These are phyloP conservation scores for Alligator mississippiensis DNA, from an alignment of 2,113 vertebrate genomes.

Conservation along the genomic window DNA sequence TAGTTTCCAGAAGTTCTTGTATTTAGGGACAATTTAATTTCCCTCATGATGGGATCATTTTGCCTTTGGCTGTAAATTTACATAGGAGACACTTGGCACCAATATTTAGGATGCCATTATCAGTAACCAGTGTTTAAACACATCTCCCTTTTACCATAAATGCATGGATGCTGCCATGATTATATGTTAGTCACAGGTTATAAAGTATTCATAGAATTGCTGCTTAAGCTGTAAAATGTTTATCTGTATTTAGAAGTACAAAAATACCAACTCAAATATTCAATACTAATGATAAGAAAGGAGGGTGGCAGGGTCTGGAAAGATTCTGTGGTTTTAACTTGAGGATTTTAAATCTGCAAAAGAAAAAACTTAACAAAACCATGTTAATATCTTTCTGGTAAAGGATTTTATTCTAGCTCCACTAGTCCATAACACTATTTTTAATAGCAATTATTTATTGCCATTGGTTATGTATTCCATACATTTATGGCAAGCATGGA, in stretches of 20 bases:
- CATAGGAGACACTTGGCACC: not conserved
- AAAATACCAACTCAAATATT: too few species aligned
- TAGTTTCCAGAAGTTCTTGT: constrained; percentile 31
- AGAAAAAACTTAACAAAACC: not conserved
- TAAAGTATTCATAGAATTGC: not conserved
- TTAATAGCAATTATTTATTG: constrained; percentile 8
- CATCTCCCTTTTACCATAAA: not conserved
- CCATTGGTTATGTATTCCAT: not conserved
- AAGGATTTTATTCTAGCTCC: constrained; percentile 20
- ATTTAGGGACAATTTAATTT: constrained; percentile 40
- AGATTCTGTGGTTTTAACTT: not conserved
- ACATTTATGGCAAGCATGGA: not conserved
- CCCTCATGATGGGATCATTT: not conserved
- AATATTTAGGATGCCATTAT: not conserved
- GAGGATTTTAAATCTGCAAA: constrained; percentile 8
- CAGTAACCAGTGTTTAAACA: not conserved
- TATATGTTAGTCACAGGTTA: not conserved
- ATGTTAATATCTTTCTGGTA: constrained; percentile 3
- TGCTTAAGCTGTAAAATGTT: not conserved
- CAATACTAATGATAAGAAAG: too few species aligned
- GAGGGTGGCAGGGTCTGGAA: not conserved
- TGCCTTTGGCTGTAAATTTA: constrained; percentile 27
- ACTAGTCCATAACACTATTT: constrained; percentile 2
- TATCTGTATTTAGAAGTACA: not conserved
- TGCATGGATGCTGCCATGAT: not conserved